Percentiles rank a stretch among this genome's conserved stretches.
Evolutionary conservation across 37 sponge, comb jelly and placozoan genomes (phyloP).

Genomic region (Diacarnus erythraeanus): DNA sequence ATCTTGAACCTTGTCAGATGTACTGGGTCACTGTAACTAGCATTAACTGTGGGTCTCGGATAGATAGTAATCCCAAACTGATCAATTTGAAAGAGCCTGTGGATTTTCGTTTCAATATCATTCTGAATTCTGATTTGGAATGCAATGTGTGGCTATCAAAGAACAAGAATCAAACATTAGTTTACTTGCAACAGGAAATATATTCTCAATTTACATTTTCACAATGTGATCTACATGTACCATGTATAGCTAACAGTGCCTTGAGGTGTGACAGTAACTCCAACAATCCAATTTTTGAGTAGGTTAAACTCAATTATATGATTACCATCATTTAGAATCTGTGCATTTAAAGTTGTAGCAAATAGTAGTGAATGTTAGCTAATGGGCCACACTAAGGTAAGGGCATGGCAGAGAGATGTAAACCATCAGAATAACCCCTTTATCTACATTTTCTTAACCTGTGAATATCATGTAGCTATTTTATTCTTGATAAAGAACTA

Average conservation of each 20-base stretch:
- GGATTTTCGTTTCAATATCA: neutral
- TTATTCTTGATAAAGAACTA: neutral
- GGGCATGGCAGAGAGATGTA: too few species aligned
- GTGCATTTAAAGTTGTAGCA: too few species aligned
- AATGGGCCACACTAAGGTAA: too few species aligned
- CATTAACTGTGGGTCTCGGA: neutral
- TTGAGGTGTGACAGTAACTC: neutral
- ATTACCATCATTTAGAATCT: too few species aligned
- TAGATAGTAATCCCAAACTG: neutral
- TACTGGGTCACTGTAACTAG: neutral
- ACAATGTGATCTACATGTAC: neutral
- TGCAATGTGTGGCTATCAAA: too few species aligned
- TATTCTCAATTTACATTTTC: neutral
- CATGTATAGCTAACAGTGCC: neutral
- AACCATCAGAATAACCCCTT: too few species aligned
- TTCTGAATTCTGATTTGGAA: too few species aligned
- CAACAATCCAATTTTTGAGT: neutral
- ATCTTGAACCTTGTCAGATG: neutral
- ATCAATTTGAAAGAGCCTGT: neutral
- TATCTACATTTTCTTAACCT: too few species aligned
- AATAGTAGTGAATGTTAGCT: too few species aligned
- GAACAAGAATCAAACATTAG: neutral
- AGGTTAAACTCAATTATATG: neutral
- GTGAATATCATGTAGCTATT: too few species aligned
- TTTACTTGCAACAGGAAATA: neutral